These are phyloP conservation scores for Gavialis gangeticus DNA, from an alignment of 2,113 vertebrate species.

Conservation along the genomic window DNA sequence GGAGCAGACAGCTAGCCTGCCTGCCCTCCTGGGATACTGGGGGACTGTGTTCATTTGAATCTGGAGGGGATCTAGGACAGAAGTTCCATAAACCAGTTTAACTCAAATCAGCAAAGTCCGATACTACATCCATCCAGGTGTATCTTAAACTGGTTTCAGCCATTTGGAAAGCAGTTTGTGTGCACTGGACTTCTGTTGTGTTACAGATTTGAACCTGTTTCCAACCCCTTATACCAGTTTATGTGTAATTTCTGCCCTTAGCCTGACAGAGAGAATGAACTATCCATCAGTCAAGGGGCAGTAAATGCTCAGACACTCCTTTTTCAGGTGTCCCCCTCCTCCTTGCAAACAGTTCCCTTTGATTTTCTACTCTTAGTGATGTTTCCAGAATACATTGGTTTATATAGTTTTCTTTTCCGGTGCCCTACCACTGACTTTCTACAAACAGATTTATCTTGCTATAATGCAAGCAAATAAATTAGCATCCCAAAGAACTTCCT, in stretches of 20 bases:
- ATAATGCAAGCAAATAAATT: constrained; percentile 64
- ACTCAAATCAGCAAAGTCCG: too few species aligned
- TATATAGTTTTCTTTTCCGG: background rate
- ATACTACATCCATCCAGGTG: too few species aligned
- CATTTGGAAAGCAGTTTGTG: too few species aligned
- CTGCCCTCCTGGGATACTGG: too few species aligned
- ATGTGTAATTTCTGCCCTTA: background rate
- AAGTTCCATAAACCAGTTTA: too few species aligned
- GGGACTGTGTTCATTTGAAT: too few species aligned
- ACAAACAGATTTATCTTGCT: constrained; percentile 27
- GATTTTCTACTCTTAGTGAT: background rate
- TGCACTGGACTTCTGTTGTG: too few species aligned
- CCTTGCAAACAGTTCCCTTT: background rate
- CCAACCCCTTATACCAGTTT: too few species aligned
- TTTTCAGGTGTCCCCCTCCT: background rate
- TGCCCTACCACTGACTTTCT: background rate
- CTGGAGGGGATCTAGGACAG: too few species aligned
- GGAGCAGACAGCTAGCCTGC: too few species aligned
- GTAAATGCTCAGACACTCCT: background rate
- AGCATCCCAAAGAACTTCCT: constrained; percentile 56
- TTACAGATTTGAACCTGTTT: too few species aligned
- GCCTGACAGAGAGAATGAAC: fast-evolving
- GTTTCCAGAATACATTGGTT: background rate
- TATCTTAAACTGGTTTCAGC: too few species aligned
- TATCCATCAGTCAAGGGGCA: background rate